Percentiles rank a stretch among this genome's conserved stretches.
Conservation (phyloP, 2,797 vertebrate species). For the Protosalanx chinensis region DNA sequence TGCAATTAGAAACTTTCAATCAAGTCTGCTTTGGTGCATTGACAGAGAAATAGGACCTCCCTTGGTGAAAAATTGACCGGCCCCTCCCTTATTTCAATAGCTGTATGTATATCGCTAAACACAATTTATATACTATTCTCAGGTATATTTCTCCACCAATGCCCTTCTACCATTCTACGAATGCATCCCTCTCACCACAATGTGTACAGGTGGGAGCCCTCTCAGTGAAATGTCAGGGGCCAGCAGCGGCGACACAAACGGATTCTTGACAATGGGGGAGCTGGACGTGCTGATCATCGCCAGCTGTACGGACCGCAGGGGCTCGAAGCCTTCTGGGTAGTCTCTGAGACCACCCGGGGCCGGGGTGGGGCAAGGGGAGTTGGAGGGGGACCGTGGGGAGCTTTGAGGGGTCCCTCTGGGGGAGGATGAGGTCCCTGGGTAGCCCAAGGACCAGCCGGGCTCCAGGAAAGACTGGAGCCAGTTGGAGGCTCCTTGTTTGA, state of each 20-base stretch:
- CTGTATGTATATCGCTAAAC: no score
- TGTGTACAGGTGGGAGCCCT: conserved; percentile 80
- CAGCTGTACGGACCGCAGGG: conserved; percentile 72
- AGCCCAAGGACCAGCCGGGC: conserved; percentile 35
- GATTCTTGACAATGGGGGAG: conserved; percentile 80
- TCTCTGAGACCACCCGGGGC: neutral
- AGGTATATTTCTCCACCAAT: neutral
- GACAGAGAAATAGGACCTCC: neutral
- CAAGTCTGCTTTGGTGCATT: neutral
- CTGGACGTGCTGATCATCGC: conserved; percentile 58
- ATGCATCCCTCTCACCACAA: conserved; percentile 77
- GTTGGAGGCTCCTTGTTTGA: conserved; percentile 78
- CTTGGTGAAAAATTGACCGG: no score
- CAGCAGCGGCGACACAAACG: conserved; percentile 85
- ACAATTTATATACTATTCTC: no score
- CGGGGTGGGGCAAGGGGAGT: accelerated
- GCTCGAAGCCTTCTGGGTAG: conserved; percentile 81
- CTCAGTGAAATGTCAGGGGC: conserved; percentile 76
- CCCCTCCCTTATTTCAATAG: no score
- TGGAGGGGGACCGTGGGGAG: neutral
- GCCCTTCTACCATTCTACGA: neutral
- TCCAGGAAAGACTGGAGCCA: conserved; percentile 83
- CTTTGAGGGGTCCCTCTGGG: neutral
- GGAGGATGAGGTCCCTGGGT: accelerated
- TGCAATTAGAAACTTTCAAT: no score